A percentile compares a stretch with the other conserved stretches of the same genome.
phyloP scores from a whole-genome alignment of 2,797 vertebrate genomes.

The Sebastes vulpes region DNA sequence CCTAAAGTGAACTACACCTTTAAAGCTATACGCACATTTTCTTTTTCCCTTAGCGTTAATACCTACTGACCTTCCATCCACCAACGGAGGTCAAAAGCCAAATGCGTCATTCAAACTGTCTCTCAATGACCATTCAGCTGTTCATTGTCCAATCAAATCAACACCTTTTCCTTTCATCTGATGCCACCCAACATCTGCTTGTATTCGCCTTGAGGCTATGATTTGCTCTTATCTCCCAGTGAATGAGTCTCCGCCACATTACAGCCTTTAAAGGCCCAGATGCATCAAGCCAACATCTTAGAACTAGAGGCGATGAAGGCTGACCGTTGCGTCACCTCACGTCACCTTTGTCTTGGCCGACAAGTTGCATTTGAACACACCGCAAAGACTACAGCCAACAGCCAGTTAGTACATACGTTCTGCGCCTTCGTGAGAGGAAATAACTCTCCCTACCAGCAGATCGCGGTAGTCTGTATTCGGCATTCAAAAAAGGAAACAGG shows the following conservation, averaged over 20 bases:
- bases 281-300: no score
- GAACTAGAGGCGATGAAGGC: no score
- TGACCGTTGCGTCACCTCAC: no score
- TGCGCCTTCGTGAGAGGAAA: no score
- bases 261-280: background rate
- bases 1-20: background rate
- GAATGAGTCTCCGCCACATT: constrained; percentile 1
- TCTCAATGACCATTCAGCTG: constrained; percentile 16
- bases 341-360: no score
- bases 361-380: no score
- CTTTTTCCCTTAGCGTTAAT: constrained; percentile 3
- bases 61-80: constrained; percentile 15
- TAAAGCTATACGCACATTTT: constrained; percentile 38
- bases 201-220: constrained; percentile 7
- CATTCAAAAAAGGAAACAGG: no score
- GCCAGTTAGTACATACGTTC: no score
- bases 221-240: constrained; percentile 14
- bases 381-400: no score
- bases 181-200: constrained; percentile 34
- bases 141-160: constrained; percentile 42
- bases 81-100: constrained; percentile 26
- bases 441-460: no score
- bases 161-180: constrained; percentile 23
- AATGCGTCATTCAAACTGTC: constrained; percentile 15
- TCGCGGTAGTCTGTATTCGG: no score